Conservation (phyloP, 2,888 invertebrate species). For the Drosophila putrida region DNA sequence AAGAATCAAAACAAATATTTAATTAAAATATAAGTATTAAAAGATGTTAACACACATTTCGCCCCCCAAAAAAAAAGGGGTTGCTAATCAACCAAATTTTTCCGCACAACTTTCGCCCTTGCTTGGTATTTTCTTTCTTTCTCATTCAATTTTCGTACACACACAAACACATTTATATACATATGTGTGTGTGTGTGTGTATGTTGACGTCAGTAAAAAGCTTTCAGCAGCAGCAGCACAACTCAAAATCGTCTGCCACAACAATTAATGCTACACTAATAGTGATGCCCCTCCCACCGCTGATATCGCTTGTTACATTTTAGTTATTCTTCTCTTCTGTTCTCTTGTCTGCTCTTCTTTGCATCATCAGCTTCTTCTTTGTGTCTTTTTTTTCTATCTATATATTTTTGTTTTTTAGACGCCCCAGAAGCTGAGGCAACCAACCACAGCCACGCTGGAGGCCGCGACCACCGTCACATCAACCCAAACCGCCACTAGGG, state of each 20-base stretch:
- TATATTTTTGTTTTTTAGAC: slow-evolving; percentile 47
- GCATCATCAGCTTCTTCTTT: slow-evolving; percentile 1
- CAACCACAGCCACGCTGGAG: slow-evolving; percentile 75
- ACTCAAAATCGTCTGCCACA: slow-evolving; percentile 85
- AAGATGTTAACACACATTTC: slow-evolving; percentile 37
- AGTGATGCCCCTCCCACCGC: slow-evolving; percentile 62
- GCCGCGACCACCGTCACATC: slow-evolving; percentile 60
- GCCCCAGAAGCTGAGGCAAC: slow-evolving; percentile 70
- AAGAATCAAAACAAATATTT: slow-evolving; percentile 72
- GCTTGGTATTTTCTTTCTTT: neutral
- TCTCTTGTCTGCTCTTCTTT: slow-evolving; percentile 3
- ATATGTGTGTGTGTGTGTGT: neutral
- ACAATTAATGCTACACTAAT: slow-evolving; percentile 84
- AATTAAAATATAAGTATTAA: slow-evolving; percentile 63
- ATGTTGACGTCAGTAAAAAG: slow-evolving; percentile 75
- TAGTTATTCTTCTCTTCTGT: slow-evolving; percentile 3
- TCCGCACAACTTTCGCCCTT: slow-evolving; percentile 17
- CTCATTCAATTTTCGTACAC: slow-evolving; percentile 13
- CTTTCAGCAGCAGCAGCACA: slow-evolving; percentile 82
- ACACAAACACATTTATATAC: slow-evolving; percentile 4
- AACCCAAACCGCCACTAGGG: slow-evolving; percentile 66
- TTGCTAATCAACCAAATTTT: slow-evolving; percentile 31
- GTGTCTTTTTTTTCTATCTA: slow-evolving; percentile 21
- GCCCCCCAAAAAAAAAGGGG: slow-evolving; percentile 5
- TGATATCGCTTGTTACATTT: slow-evolving; percentile 10